Evolutionary conservation across 2,888 invertebrate genomes (phyloP).

Genomic region (Tortrix viridana): DNA sequence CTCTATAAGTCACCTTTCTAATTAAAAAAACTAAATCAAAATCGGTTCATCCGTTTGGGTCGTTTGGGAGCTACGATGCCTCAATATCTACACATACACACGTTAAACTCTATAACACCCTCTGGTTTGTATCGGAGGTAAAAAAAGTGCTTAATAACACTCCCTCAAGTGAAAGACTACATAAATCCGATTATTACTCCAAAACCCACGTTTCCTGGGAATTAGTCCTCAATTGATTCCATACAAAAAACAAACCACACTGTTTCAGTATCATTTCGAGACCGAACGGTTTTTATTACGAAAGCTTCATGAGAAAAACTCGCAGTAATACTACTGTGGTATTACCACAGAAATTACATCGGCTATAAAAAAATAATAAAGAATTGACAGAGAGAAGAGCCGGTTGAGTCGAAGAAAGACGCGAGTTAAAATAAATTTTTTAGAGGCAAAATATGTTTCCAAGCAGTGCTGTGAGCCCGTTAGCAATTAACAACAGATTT

Average conservation of each 20-base stretch:
- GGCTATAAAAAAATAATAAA: slow-evolving; percentile 28
- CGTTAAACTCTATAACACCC: too few relatives aligned
- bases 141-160: too few relatives aligned
- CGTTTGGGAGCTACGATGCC: too few relatives aligned
- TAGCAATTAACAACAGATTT: too few relatives aligned
- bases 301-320: slow-evolving; percentile 39
- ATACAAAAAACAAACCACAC: slow-evolving; percentile 27
- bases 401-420: neutral
- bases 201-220: slow-evolving; percentile 3
- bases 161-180: neutral
- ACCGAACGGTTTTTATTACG: slow-evolving; percentile 21
- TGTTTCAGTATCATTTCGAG: slow-evolving; percentile 38
- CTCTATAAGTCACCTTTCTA: too few relatives aligned
- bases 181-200: slow-evolving; percentile 11
- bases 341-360: slow-evolving; percentile 32
- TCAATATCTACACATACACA: too few relatives aligned
- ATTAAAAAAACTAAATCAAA: too few relatives aligned
- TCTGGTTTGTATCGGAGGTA: too few relatives aligned
- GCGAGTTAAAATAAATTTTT: neutral
- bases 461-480: too few relatives aligned
- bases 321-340: slow-evolving; percentile 1
- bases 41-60: too few relatives aligned
- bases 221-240: slow-evolving; percentile 24
- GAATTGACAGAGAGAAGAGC: slow-evolving; percentile 13
- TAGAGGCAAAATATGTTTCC: too few relatives aligned